Evolutionary conservation across 1,140 invertebrate genomes (phyloP), one percentile per base, ranked within the genome.

Genomic region (Drosophila pectinifera): DNA sequence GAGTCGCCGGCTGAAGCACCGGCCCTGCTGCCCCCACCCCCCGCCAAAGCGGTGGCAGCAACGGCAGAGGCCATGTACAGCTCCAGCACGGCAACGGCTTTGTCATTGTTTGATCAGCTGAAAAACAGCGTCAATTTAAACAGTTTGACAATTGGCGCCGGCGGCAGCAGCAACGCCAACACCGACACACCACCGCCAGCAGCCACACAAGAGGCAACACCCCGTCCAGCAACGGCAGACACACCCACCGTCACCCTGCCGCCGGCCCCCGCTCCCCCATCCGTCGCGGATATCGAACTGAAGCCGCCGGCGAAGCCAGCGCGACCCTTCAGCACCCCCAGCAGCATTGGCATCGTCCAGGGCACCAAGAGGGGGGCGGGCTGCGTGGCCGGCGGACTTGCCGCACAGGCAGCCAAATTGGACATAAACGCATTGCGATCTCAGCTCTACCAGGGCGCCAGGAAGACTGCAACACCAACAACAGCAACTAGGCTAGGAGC

Each of bases 31-130:
- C 34, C 26, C 26, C 61, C 45, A 16, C 20, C 45, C 11, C 11
- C 26, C 10, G 42, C 18, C 14, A 39, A 42, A 62, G 39, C 42
- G 61, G 18, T 39, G 69, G 34, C 41, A 45, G 4, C 45, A 49
- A 14, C 56, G 57, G 11, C 63, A 57, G 54, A 59, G 65, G 78
- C 78, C 63, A 74, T 68, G 78, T 72, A 70, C 84, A 81, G 67
- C 49, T 69, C 83, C 22, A 75, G 45, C 24, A 54, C 64, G 67
- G 72, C 86, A 3, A 54, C 64, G 67, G 72, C 86, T 61, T 77
- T 91, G 79, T 92, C 81, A 55, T 73, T 92, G 77, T 92, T 92
- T 85, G 90, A 92, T 91, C 90, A 91, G 78, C 81, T 91, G 64
- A 91, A 92, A 80, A 91, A 90, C 74, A 81, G 90, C 77, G 75